These are phyloP conservation scores for Drosophila ficusphila DNA, from an alignment of 1,140 invertebrate species.

Conservation along the genomic window DNA sequence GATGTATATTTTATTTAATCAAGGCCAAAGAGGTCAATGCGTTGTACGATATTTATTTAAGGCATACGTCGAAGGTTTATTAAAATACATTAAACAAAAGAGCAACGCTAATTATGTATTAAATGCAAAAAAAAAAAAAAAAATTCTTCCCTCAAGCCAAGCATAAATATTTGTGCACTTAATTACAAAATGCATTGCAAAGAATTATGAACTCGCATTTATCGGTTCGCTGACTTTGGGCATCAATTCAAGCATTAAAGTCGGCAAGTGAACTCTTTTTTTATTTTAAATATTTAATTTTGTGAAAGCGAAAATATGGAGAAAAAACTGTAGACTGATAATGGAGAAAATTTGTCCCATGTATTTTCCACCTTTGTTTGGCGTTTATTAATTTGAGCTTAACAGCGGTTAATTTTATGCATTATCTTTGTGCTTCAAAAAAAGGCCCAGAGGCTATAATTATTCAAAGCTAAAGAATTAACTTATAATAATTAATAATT, in stretches of 20 bases:
- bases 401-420: background rate
- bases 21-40: conserved; percentile 26
- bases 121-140: conserved; percentile 45
- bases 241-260: conserved; percentile 28
- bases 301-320: conserved; percentile 1
- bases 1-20: conserved; percentile 27
- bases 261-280: conserved; percentile 35
- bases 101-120: conserved; percentile 59
- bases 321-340: background rate
- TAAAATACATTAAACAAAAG: conserved; percentile 41
- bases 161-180: conserved; percentile 63
- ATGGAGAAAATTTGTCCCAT: conserved; percentile 4
- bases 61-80: conserved; percentile 49
- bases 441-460: background rate
- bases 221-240: conserved; percentile 41
- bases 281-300: conserved; percentile 13
- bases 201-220: conserved; percentile 54
- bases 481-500: background rate
- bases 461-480: background rate
- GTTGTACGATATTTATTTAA: conserved; percentile 25
- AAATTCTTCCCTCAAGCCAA: conserved; percentile 13
- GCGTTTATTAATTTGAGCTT: conserved; percentile 1
- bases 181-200: conserved; percentile 54
- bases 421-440: background rate
- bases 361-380: conserved; percentile 3